Conservation (phyloP, 2,888 invertebrate genomes). For the Dryococelus australis region DNA sequence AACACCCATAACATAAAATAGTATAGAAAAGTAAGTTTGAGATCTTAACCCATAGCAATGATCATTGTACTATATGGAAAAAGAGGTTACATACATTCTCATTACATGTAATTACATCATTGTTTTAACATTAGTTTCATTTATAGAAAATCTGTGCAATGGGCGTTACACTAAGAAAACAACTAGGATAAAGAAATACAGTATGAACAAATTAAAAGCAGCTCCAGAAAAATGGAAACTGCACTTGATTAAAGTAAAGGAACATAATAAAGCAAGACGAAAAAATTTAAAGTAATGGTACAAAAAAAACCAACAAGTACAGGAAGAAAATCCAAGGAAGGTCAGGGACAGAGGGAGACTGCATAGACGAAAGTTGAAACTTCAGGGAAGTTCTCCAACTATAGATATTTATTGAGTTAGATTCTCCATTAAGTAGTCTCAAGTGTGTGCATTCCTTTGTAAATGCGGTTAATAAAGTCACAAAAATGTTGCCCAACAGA, state of each 20-base stretch:
- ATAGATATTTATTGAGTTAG: neutral
- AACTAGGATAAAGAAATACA: conserved; percentile 19
- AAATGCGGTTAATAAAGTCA: neutral
- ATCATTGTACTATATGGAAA: no score
- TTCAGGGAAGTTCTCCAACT: neutral
- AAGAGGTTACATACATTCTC: no score
- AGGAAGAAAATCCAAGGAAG: neutral
- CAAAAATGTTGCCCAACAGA: neutral
- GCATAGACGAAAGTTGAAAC: neutral
- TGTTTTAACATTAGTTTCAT: no score
- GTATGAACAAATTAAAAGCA: neutral
- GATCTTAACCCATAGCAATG: no score
- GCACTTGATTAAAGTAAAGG: neutral
- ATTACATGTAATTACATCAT: no score
- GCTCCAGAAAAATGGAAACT: conserved; percentile 8
- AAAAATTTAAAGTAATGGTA: neutral
- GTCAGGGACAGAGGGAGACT: neutral
- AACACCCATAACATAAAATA: no score
- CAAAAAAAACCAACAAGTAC: neutral
- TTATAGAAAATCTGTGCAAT: no score
- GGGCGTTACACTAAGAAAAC: no score
- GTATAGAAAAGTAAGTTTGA: no score
- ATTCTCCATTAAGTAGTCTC: neutral
- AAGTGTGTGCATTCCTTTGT: neutral
- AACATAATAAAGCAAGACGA: neutral